Evolutionary conservation across 1,140 invertebrate species (phyloP).

Genomic region (Tribolium castaneum): DNA sequence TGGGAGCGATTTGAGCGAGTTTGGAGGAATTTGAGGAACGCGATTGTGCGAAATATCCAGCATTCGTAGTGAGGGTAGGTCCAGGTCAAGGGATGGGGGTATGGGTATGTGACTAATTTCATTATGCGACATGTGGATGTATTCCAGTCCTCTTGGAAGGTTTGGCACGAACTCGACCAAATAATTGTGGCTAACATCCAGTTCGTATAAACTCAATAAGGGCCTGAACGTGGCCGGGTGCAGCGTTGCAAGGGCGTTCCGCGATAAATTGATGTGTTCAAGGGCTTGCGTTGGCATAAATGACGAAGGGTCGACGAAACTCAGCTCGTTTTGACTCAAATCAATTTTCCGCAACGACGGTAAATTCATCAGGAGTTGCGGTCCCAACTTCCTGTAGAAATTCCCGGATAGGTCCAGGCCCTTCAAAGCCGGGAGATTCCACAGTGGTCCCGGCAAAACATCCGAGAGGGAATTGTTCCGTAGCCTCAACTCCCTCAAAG

Average conservation of each 20-base stretch:
- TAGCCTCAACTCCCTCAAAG: slow-evolving; percentile 80
- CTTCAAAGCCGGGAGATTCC: slow-evolving; percentile 84
- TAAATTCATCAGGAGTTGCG: slow-evolving; percentile 77
- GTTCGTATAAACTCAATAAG: slow-evolving; percentile 78
- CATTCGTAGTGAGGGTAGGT: slow-evolving; percentile 76
- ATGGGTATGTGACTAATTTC: slow-evolving; percentile 75
- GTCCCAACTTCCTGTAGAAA: slow-evolving; percentile 77
- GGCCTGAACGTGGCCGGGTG: slow-evolving; percentile 81
- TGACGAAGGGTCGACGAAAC: slow-evolving; percentile 75
- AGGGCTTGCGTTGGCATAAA: slow-evolving; percentile 78
- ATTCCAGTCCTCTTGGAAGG: slow-evolving; percentile 80
- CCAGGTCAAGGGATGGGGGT: slow-evolving; percentile 73
- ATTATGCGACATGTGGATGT: slow-evolving; percentile 80
- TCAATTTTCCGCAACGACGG: slow-evolving; percentile 82
- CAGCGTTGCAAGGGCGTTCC: slow-evolving; percentile 74
- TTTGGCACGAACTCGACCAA: slow-evolving; percentile 78
- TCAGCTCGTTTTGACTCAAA: slow-evolving; percentile 81
- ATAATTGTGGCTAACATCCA: slow-evolving; percentile 82
- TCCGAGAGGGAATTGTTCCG: slow-evolving; percentile 81
- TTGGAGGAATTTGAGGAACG: slow-evolving; percentile 76
- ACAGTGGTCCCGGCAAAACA: slow-evolving; percentile 74
- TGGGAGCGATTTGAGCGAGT: slow-evolving; percentile 74
- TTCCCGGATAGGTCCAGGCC: slow-evolving; percentile 85
- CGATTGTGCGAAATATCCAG: slow-evolving; percentile 83
- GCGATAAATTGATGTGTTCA: slow-evolving; percentile 82